Base-by-base conservation (phyloP, 1,140 invertebrate genomes). In the Adelges cooleyi region DNA sequence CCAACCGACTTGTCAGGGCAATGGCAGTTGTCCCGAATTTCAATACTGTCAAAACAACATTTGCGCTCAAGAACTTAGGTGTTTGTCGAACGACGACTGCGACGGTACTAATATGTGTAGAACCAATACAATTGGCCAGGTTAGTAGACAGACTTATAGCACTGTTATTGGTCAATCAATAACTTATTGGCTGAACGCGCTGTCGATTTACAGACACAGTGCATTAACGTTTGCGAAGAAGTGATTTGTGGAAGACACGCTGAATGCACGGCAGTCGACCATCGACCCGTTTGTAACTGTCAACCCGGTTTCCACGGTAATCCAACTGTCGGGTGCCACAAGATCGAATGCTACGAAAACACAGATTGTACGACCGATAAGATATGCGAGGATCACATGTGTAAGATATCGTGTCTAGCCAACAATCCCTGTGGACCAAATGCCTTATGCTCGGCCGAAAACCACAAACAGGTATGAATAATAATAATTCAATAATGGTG, bases 1-100 rank as follows among this genome's bases (percentile, higher is more conserved):
- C 70, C 84, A 87, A 70, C 79, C 86, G n/a, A 87, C 84, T 2
- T 92, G 89, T 70, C 81, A 83, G 68, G 76, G 79, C 1, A 89
- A 91, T 70, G 74, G 78, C 0, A 87, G 83, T 2, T 92, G 90
- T 72, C 86, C 88, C 0, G 82, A 88, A 49, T 86, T 84, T 70
- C 88, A 90, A 73, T 87, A 82, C 69, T 93, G 90, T 71, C 79
- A 80, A 52, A 89, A 91, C 70, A 87, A 82, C 69, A 86, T 92
- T 66, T 92, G 90, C 71, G 84, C 82, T 18, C 85, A 89, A 78
- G 86, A 90, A 76, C 73, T 86, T 6, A 81, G 83, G 68, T 93
- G 89, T 71, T 75, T 76, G 38, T 74, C 76, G 1, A 81, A 91
- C 69, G 73, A 79, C 1, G 86, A 92, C 65, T 92, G 90, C 71